Base-by-base conservation (phyloP, 1,140 invertebrate genomes). In the Bilobella aurantiaca region DNA sequence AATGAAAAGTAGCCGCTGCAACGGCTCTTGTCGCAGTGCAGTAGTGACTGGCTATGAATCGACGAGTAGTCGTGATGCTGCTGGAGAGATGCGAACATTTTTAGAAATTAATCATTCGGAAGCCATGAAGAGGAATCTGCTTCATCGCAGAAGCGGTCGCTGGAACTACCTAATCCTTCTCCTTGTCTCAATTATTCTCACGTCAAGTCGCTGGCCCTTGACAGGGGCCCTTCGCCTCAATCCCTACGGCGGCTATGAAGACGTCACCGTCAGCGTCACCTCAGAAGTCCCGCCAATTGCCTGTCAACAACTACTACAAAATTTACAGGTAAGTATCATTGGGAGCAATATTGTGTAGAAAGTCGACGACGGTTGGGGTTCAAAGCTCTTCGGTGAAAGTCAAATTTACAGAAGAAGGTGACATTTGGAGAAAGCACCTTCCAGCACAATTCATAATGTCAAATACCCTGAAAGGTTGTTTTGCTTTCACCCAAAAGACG, bases 321-420 rank as follows among this genome's bases (percentile, higher is more conserved):
- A 72, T 62, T 69, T 72, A 61, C 68, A 72, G 71, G 71, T 72
- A 47, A 30, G 71, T 65, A n/a, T n/a, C n/a, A n/a, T n/a, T n/a
- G n/a, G n/a, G n/a, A n/a, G n/a, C n/a, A n/a, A n/a, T n/a, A n/a
- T n/a, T n/a, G n/a, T n/a, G n/a, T n/a, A n/a, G n/a, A n/a, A n/a
- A n/a, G n/a, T n/a, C n/a, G n/a, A n/a, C n/a, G n/a, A n/a, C n/a
- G n/a, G n/a, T n/a, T n/a, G n/a, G n/a, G n/a, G n/a, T n/a, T n/a
- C n/a, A n/a, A n/a, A n/a, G n/a, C n/a, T n/a, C n/a, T n/a, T n/a
- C n/a, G n/a, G n/a, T n/a, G n/a, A n/a, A n/a, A n/a, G n/a, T n/a
- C n/a, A n/a, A n/a, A n/a, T n/a, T n/a, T n/a, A n/a, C n/a, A n/a
- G n/a, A n/a, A n/a, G n/a, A n/a, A n/a, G n/a, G n/a, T n/a, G n/a